Conservation (phyloP, 2,113 vertebrate genomes). For the Raphicerus campestris region DNA sequence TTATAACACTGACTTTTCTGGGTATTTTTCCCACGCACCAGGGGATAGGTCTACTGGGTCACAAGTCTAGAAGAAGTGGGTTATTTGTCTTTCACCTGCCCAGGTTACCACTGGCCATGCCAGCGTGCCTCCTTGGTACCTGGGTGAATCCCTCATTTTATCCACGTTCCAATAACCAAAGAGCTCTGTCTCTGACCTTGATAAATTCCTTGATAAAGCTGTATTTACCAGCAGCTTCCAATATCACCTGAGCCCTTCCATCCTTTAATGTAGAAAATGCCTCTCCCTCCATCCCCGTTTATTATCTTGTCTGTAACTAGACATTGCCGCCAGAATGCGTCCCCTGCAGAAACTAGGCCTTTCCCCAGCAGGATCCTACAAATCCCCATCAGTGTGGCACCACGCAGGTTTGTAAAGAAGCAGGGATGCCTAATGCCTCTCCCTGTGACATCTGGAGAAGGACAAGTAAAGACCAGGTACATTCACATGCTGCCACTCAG, state of each 20-base stretch:
- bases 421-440: constrained; percentile 79
- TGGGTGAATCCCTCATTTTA: constrained; percentile 57
- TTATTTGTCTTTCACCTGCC: not conserved
- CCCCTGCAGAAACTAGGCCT: constrained; percentile 84
- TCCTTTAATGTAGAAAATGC: constrained; percentile 76
- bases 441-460: constrained; percentile 76
- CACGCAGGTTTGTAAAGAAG: constrained; percentile 77
- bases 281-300: constrained; percentile 77
- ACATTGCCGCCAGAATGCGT: constrained; percentile 75
- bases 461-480: constrained; percentile 77
- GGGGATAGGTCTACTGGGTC: not conserved
- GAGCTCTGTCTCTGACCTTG: constrained; percentile 80
- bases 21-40: not conserved
- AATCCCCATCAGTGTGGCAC: constrained; percentile 83
- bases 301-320: constrained; percentile 83
- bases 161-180: constrained; percentile 58
- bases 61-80: not conserved
- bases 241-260: constrained; percentile 74
- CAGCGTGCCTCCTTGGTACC: not conserved
- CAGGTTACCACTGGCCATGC: not conserved
- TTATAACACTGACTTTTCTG: not conserved
- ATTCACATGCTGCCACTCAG: constrained; percentile 65
- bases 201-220: constrained; percentile 79
- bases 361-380: constrained; percentile 82
- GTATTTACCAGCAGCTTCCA: constrained; percentile 82